These are phyloP conservation scores for Pogonomyrmex californicus DNA, from an alignment of 1,140 invertebrate genomes.

Conservation along the genomic window DNA sequence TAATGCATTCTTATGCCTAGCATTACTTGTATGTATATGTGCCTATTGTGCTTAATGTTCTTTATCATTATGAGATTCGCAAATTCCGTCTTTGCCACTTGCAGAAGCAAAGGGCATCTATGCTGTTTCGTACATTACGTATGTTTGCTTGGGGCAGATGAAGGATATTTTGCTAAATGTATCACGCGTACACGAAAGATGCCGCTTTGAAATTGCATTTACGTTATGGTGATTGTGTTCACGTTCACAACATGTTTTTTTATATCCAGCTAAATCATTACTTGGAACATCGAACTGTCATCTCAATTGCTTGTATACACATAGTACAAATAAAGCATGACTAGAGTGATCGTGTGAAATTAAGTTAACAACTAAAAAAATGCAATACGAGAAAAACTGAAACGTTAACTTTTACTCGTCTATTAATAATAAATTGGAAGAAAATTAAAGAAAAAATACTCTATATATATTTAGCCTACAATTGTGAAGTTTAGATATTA, in stretches of 20 bases:
- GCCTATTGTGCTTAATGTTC: constrained; percentile 43
- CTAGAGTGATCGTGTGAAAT: constrained; percentile 37
- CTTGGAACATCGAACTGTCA: not conserved
- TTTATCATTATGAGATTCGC: constrained; percentile 28
- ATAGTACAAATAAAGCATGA: not conserved
- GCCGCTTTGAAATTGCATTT: constrained; percentile 14
- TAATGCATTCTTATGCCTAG: not conserved
- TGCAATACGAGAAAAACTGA: not conserved
- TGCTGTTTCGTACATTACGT: constrained; percentile 29
- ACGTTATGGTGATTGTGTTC: not conserved
- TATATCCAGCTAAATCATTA: not conserved
- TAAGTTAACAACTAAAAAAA: not conserved
- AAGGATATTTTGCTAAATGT: constrained; percentile 52
- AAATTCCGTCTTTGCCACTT: not conserved
- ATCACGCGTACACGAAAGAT: constrained; percentile 20
- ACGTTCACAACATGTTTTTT: constrained; percentile 10
- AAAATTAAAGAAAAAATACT: not conserved
- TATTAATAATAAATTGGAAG: not conserved
- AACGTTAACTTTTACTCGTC: not conserved
- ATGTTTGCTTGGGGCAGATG: constrained; percentile 59
- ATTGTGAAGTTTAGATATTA: not conserved
- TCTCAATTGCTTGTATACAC: constrained; percentile 14
- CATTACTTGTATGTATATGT: constrained; percentile 22
- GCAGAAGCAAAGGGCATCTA: not conserved
- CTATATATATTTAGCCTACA: not conserved